Conservation (phyloP, 2,113 vertebrate species). For the Psophia crepitans region DNA sequence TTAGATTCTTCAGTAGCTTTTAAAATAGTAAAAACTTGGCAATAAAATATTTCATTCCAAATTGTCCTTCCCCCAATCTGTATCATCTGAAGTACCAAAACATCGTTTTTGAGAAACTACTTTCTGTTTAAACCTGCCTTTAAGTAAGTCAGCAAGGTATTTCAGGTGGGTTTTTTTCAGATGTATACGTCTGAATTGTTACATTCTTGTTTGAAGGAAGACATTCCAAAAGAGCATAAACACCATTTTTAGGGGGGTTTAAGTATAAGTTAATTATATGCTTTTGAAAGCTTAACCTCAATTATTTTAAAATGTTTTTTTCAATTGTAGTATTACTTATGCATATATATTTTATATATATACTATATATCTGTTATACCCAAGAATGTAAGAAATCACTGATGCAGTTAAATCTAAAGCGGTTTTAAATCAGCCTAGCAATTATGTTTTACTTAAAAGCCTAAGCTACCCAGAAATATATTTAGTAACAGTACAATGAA, state of each 20-base stretch:
- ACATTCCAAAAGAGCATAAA: not conserved
- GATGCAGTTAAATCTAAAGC: not conserved
- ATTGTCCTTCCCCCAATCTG: rapidly evolving
- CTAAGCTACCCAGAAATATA: not conserved
- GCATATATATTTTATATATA: not conserved
- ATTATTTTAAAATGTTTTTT: not conserved
- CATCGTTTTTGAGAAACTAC: not conserved
- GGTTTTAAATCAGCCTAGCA: not conserved
- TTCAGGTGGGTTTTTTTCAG: not conserved
- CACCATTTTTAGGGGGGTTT: not conserved
- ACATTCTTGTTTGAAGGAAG: not conserved
- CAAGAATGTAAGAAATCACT: not conserved
- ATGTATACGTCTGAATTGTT: not conserved
- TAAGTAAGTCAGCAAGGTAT: not conserved
- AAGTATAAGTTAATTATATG: not conserved
- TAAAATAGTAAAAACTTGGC: not conserved
- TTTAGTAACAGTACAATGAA: not conserved
- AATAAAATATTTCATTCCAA: not conserved
- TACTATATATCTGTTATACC: not conserved
- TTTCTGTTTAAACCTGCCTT: not conserved
- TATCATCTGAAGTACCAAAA: not conserved
- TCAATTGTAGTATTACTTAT: not conserved
- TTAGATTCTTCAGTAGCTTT: not conserved
- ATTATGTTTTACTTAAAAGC: not conserved
- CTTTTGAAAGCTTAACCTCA: not conserved